phyloP scores from a whole-genome alignment of 2,888 invertebrate genomes.

The Leptopterna dolabrata region DNA sequence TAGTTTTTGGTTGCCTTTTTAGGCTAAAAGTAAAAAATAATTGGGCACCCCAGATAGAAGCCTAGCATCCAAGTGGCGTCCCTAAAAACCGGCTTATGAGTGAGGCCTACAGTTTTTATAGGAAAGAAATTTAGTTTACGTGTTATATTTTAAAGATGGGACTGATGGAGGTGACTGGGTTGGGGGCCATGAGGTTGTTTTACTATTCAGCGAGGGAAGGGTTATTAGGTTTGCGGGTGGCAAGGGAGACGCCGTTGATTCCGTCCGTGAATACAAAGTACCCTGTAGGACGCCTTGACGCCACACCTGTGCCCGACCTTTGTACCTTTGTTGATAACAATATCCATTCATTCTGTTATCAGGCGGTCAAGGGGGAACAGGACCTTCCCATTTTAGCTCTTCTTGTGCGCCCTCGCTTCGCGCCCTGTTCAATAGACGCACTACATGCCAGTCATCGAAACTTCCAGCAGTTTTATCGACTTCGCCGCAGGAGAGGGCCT shows the following conservation, averaged over 20 bases:
- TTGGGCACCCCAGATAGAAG: too few relatives aligned
- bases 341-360: slow-evolving; percentile 35
- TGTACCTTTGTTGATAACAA: slow-evolving; percentile 33
- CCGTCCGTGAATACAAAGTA: slow-evolving; percentile 28
- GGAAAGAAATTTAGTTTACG: background rate
- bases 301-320: slow-evolving; percentile 31
- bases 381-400: background rate
- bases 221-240: slow-evolving; percentile 31
- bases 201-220: slow-evolving; percentile 21
- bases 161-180: background rate
- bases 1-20: too few relatives aligned
- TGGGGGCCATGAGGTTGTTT: background rate
- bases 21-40: too few relatives aligned
- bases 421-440: background rate
- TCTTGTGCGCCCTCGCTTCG: background rate
- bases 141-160: background rate
- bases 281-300: background rate
- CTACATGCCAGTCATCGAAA: background rate
- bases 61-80: too few relatives aligned
- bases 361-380: background rate
- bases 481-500: background rate
- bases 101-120: too few relatives aligned
- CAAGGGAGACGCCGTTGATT: slow-evolving; percentile 25
- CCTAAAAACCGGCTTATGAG: too few relatives aligned
- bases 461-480: background rate